Evolutionary conservation across 1,140 invertebrate species (phyloP), one percentile per base, ranked within the genome.

Genomic region (Eumeta japonica): DNA sequence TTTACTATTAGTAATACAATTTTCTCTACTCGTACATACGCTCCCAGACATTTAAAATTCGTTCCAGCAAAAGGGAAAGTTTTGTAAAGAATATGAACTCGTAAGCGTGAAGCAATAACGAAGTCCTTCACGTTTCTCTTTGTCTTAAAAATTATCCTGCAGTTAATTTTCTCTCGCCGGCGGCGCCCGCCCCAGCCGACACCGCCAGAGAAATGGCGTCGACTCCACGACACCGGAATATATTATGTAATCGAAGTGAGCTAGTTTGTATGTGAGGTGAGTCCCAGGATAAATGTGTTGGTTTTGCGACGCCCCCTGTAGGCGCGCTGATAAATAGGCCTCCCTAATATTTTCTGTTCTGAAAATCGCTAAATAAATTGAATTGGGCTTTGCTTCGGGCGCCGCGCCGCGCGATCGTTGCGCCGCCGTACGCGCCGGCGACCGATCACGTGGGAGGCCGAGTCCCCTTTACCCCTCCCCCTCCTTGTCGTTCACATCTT

Each of bases 191-290:
- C n/a, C 20, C n/a, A n/a, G n/a, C n/a, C n/a, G n/a, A n/a, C n/a
- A n/a, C n/a, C 20, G 20, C 58, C 58, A 56, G 58, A 62, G 60
- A 63, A 66, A 63, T 62, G 58, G 53, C 43, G 49, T 29, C 42
- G 46, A 53, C 46, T 50, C 55, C 51, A 58, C 60, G 58, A 58
- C 57, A 58, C 50, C 48, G 43, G 60, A 66, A 66, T 66, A 66
- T 58, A 62, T 66, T 61, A 61, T 48, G 50, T 58, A 61, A 64
- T 64, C 54, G 55, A 45, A 54, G 50, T 48, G n/a, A n/a, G 28
- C 55, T 58, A 62, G 55, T 66, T 63, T 62, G 53, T 62, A 61
- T 59, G 62, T 62, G 53, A 59, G 57, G 54, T 62, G 55, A 48
- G 52, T 39, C 36, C 37, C 46, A 47, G 41, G 48, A 58, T 55